phyloP scores from a whole-genome alignment of 2,888 invertebrate genomes.

The Arrhopalites spinosus region DNA sequence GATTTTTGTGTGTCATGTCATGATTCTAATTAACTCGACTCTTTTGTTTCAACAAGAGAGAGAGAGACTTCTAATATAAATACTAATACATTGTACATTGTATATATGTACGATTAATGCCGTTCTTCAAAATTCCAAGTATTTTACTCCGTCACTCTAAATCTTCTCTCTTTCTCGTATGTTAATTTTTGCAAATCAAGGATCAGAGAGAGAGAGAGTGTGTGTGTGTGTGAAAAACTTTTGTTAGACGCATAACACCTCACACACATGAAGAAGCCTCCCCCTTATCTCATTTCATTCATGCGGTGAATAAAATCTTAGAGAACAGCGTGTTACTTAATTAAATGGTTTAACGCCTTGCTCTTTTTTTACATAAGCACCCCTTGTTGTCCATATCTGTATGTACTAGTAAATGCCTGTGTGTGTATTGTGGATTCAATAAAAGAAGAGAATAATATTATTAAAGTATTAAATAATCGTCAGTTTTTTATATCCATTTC shows the following conservation, averaged over 20 bases:
- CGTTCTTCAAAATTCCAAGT: slow-evolving; percentile 31
- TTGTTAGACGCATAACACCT: too few species aligned
- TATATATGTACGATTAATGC: too few species aligned
- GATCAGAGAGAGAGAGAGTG: background rate
- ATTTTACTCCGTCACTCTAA: slow-evolving; percentile 22
- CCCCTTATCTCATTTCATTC: slow-evolving; percentile 1
- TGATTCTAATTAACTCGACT: slow-evolving; percentile 30
- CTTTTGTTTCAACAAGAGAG: slow-evolving; percentile 21
- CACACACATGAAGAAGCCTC: background rate
- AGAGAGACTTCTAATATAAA: background rate
- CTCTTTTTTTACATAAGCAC: background rate
- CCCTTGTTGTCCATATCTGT: too few species aligned
- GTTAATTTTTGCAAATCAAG: slow-evolving; percentile 12
- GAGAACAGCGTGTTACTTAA: slow-evolving; percentile 1
- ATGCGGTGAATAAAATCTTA: slow-evolving; percentile 1
- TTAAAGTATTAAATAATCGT: too few species aligned
- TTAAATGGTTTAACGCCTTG: background rate
- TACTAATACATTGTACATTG: too few species aligned
- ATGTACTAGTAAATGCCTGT: too few species aligned
- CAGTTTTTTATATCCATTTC: too few species aligned
- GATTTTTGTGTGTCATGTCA: slow-evolving; percentile 34
- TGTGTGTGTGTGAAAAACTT: too few species aligned
- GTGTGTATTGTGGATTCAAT: too few species aligned
- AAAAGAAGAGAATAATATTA: too few species aligned
- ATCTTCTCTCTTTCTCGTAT: background rate